Conservation (phyloP, 2,797 vertebrate genomes). For the Sebastes miniatus region DNA sequence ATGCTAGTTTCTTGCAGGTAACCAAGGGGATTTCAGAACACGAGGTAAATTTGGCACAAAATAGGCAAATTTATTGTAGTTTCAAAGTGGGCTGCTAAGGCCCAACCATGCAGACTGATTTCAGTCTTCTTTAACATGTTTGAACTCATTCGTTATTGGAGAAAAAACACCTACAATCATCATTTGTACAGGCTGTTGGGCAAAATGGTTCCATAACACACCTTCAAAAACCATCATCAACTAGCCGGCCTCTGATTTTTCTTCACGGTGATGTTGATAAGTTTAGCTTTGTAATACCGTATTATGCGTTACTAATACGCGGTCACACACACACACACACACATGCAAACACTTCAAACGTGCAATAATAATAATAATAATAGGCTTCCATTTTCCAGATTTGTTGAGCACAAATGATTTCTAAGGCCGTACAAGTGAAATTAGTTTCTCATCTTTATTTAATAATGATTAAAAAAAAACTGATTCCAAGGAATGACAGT, state of each 20-base stretch:
- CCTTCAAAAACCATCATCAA: not conserved
- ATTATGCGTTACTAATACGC: not conserved
- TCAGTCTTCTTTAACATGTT: not conserved
- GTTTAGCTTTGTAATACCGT: not conserved
- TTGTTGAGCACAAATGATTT: not conserved
- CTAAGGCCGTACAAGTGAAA: not conserved
- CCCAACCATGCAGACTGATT: not conserved
- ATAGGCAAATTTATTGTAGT: not conserved
- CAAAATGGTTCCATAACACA: not conserved
- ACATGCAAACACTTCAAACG: not conserved
- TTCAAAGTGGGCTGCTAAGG: not conserved
- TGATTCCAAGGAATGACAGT: not conserved
- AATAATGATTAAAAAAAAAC: not conserved
- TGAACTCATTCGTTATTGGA: not conserved
- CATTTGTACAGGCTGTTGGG: not conserved
- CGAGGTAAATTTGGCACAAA: not conserved
- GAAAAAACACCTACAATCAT: not conserved
- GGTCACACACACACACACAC: not conserved
- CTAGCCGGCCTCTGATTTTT: not conserved
- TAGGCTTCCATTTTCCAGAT: not conserved
- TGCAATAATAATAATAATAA: not conserved
- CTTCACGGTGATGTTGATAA: not conserved
- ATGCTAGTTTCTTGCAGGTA: not conserved
- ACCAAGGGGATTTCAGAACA: not conserved
- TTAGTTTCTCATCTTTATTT: not conserved